Base-by-base conservation (phyloP, 2,888 invertebrate species). In the Aproaerema taeniolella region DNA sequence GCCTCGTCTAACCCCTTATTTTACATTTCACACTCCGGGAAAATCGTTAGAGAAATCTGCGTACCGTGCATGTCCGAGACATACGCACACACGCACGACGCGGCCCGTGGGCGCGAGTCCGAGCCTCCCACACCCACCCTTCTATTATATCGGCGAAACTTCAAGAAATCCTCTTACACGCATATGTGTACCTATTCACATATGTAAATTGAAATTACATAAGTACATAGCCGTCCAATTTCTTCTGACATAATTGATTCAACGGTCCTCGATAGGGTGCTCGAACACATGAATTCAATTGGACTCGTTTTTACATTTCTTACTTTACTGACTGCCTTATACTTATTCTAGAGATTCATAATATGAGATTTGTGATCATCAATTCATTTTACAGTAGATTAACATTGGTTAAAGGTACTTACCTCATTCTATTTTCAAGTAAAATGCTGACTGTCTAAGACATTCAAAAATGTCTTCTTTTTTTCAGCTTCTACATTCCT, bases 21-120 rank as follows among this genome's bases (percentile, higher is more conserved):
- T 86, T 86, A 85, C 85, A 86, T 86, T 86, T 86, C 85, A 86
- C 85, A 86, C 85, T 86, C 82, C 75, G 82, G 83, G 85, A 86
- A 86, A 86, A 85, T 85, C 85, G 85, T 86, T 85, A 85, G 83
- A 81, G 85, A 86, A 86, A 86, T 86, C 85, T 85, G 85, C 85
- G 81, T 85, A 81, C 67, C 82, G 77, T 81, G 81, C 77, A 75
- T 80, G 85, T 80, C 83, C 80, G 81, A 81, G 80, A 79, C 76
- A 66, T 67, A 72, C 77, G 66, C 81, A 79, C 79, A 79, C 82
- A 61, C 54, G 45, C 58, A 38, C 49, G 39, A 33, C 25, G 36
- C 40, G 14, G n/a, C 17, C 28, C 34, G 52, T 41, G 59, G 45
- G 55, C 60, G 58, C 58, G 63, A 68, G 75, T 67, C 79, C 79